Percentiles rank a stretch among this genome's conserved stretches.
These are phyloP conservation scores for Tetragonula clypearis DNA, from an alignment of 1,140 invertebrate genomes.

Conservation along the genomic window DNA sequence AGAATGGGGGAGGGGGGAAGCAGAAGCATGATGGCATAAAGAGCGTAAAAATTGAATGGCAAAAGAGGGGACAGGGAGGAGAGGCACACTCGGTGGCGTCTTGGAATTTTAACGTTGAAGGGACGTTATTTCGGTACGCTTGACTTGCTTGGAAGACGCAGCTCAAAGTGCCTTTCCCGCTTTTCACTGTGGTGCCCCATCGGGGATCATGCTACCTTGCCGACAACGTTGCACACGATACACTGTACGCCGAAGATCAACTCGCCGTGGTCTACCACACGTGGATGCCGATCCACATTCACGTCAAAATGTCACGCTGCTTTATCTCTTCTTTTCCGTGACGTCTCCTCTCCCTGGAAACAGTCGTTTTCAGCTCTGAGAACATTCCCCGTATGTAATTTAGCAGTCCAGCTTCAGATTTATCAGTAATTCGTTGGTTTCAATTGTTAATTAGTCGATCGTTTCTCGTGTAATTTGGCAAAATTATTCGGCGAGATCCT, in stretches of 20 bases:
- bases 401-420: too few species aligned
- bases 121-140: conserved; percentile 32
- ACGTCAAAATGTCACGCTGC: conserved; percentile 33
- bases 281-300: conserved; percentile 28
- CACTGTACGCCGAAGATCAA: conserved; percentile 39
- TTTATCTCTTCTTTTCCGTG: background rate
- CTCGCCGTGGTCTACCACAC: conserved; percentile 4
- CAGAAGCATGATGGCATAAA: background rate
- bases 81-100: background rate
- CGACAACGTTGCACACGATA: conserved; percentile 8
- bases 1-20: too few species aligned
- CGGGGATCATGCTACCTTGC: conserved; percentile 12
- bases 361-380: background rate
- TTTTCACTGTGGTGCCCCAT: conserved; percentile 25
- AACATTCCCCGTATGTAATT: background rate
- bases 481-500: too few species aligned
- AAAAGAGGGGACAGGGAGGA: background rate
- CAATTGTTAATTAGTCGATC: too few species aligned
- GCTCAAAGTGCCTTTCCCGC: conserved; percentile 12
- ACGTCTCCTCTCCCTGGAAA: background rate
- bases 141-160: conserved; percentile 25
- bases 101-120: conserved; percentile 32
- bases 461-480: too few species aligned
- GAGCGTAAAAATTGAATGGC: conserved; percentile 4
- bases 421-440: too few species aligned